Evolutionary conservation across 1,140 invertebrate genomes (phyloP).

Genomic region (Brachionus asplanchnoidis): DNA sequence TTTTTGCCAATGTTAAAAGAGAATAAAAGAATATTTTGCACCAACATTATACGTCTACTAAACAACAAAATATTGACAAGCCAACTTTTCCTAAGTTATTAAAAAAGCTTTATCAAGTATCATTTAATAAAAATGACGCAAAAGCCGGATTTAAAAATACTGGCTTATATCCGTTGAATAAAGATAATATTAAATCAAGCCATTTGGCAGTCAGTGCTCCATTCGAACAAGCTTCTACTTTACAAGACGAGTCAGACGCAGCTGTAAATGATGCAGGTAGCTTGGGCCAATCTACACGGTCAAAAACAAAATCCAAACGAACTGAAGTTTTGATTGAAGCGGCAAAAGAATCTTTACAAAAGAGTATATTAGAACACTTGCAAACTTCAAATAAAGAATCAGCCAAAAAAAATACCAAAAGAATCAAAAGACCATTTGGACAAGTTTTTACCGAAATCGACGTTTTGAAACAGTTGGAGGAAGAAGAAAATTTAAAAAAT

Average conservation of each 20-base stretch:
- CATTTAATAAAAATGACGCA: not conserved
- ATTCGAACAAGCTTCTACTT: not conserved
- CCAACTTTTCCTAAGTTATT: not conserved
- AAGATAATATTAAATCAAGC: not conserved
- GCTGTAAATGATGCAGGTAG: not conserved
- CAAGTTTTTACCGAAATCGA: not conserved
- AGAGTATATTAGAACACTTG: not conserved
- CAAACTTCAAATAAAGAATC: not conserved
- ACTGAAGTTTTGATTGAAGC: not conserved
- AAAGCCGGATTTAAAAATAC: not conserved
- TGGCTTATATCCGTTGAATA: not conserved
- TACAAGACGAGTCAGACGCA: not conserved
- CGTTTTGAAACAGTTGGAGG: too few relatives aligned
- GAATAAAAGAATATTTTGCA: not conserved
- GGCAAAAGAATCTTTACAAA: not conserved
- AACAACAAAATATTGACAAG: not conserved
- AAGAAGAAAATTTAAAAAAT: too few relatives aligned
- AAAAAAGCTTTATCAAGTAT: not conserved
- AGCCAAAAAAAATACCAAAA: not conserved
- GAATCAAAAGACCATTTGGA: not conserved
- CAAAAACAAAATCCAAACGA: not conserved
- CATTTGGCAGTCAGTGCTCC: not conserved
- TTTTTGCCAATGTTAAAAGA: not conserved
- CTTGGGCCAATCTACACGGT: not conserved
- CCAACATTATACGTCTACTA: not conserved